phyloP scores from a whole-genome alignment of 2,113 vertebrate species.

The Plotosus lineatus region DNA sequence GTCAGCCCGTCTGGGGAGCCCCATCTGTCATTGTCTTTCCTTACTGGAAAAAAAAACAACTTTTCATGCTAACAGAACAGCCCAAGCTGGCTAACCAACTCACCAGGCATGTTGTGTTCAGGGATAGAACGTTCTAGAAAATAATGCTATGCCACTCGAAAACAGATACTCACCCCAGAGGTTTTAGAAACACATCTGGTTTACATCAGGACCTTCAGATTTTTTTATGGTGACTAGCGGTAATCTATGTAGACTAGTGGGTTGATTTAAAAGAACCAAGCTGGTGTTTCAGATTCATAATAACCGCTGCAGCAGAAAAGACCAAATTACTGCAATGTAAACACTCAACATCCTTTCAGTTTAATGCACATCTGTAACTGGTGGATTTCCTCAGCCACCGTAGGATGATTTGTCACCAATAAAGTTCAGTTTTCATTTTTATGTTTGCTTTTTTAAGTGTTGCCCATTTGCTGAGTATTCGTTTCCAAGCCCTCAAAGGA shows the following conservation, averaged over 20 bases:
- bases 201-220: slow-evolving; percentile 7
- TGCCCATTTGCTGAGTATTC: slow-evolving; percentile 15
- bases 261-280: not conserved
- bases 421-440: not conserved
- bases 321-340: slow-evolving; percentile 21
- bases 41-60: slow-evolving; percentile 9
- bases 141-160: slow-evolving; percentile 1
- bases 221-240: not conserved
- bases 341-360: slow-evolving; percentile 14
- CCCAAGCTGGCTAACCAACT: not conserved
- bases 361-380: slow-evolving; percentile 25
- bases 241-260: slow-evolving; percentile 9
- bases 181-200: slow-evolving; percentile 30
- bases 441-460: not conserved
- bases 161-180: slow-evolving; percentile 2
- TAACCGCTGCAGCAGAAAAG: slow-evolving; percentile 1
- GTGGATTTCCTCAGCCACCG: not conserved
- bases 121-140: not conserved
- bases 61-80: not conserved
- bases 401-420: not conserved
- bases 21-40: slow-evolving; percentile 40
- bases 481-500: not conserved
- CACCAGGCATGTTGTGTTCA: not conserved
- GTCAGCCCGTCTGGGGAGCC: not conserved
- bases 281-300: not conserved